phyloP scores from a whole-genome alignment of 2,113 vertebrate species.

The Planiliza haematocheilus region DNA sequence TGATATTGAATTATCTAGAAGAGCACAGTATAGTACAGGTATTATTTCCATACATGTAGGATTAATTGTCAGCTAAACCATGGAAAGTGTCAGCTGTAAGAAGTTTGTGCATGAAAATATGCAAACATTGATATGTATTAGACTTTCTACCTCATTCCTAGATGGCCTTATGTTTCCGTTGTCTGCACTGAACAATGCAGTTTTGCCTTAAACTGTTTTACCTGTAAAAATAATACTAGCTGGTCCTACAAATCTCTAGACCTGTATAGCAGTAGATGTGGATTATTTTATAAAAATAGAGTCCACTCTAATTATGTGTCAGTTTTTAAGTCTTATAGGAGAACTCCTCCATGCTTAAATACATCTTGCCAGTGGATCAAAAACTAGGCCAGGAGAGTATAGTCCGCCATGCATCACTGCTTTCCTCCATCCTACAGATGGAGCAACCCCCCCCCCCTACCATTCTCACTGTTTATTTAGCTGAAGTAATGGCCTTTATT shows the following conservation, averaged over 20 bases:
- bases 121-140: neutral
- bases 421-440: constrained; percentile 52
- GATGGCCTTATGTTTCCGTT: constrained; percentile 2
- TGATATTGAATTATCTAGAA: constrained; percentile 4
- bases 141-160: neutral
- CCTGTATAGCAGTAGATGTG: neutral
- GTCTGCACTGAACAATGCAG: too few species aligned
- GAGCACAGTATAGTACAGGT: neutral
- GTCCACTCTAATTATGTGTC: neutral
- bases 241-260: neutral
- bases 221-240: too few species aligned
- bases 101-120: neutral
- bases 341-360: constrained; percentile 4
- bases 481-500: constrained; percentile 69
- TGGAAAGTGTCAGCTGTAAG: neutral
- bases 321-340: constrained; percentile 1
- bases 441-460: constrained; percentile 24
- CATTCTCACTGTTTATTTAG: constrained; percentile 66
- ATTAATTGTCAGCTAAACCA: too few species aligned
- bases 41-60: neutral
- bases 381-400: constrained; percentile 51
- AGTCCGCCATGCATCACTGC: constrained; percentile 45
- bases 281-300: neutral
- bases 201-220: too few species aligned
- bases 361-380: constrained; percentile 13